Evolutionary conservation across 2,888 invertebrate species (phyloP), one percentile per base, ranked within the genome.

Genomic region (Cylloceria caligata): DNA sequence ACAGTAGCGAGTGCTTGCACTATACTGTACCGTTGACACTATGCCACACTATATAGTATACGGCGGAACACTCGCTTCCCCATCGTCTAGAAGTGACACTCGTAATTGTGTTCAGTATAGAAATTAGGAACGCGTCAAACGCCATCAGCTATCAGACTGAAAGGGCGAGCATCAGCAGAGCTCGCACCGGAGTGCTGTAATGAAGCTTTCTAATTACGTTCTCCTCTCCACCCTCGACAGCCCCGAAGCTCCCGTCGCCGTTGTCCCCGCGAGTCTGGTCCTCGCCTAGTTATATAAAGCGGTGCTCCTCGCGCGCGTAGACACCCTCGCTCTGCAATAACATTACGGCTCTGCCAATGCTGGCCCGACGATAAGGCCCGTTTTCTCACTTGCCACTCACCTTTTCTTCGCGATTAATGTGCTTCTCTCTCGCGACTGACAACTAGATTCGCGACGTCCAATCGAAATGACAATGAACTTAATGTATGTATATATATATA

Each of bases 171-270:
- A 65, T 74, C 74, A 62, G 52, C 34, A 27, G 39, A 67, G 69
- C 78, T 76, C 39, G 76, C 47, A 64, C 73, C 52, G 52, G 65
- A 82, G 83, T 84, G 75, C 83, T 78, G 75, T 82, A 83, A 84
- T 84, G 82, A 83, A 83, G 81, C 78, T 81, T 84, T 83, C 81
- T 84, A 84, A 84, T 84, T 81, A 79, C 76, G 79, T 83, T 81
- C 73, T 60, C 76, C 49, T 79, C 76, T 77, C 74, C 49, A 47
- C 67, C 62, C 55, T 67, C 30, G 64, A 83, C 80, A 49, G 45
- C 65, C 9, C 68, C 27, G 52, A 62, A 74, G 45, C 34, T 67
- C 47, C 49, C 71, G 67, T 52, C 71, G 39, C 45, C 60, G 27
- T 42, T 42, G 49, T 52, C 42, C 47, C 34, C 65, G 47, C 65